Percentiles rank a stretch among this genome's conserved stretches.
Conservation (phyloP, 2,113 vertebrate genomes). For the Zosterops borbonicus region DNA sequence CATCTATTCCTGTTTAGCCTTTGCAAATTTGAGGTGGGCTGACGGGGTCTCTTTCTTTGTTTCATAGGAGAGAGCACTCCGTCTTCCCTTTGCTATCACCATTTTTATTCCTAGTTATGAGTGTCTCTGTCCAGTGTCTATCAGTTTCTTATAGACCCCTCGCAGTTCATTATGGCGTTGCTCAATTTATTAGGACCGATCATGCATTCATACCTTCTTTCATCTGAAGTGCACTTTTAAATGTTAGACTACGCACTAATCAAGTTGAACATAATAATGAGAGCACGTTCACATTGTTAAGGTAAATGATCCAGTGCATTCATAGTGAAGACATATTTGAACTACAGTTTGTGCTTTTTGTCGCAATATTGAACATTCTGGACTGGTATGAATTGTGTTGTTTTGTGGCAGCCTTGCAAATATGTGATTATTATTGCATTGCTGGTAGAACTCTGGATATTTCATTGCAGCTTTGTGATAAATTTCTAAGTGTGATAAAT, state of each 20-base stretch:
- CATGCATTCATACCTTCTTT: conserved; percentile 78
- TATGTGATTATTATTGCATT: conserved; percentile 1
- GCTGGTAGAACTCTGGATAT: not conserved
- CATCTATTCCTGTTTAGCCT: not conserved
- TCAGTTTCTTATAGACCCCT: conserved; percentile 64
- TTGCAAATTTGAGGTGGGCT: not conserved
- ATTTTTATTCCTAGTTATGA: conserved; percentile 45
- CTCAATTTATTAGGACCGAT: conserved; percentile 81
- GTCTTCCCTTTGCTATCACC: not conserved
- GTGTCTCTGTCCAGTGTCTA: conserved; percentile 47
- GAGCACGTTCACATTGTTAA: conserved; percentile 78
- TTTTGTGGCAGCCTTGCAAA: conserved; percentile 30
- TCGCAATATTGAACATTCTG: conserved; percentile 63
- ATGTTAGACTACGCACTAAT: conserved; percentile 80
- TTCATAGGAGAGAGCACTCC: not conserved
- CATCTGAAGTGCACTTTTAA: conserved; percentile 80
- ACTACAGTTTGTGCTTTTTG: conserved; percentile 74
- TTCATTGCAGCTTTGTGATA: not conserved
- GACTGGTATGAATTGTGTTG: conserved; percentile 46
- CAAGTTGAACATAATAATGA: conserved; percentile 80
- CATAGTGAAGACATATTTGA: conserved; percentile 73
- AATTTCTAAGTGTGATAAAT: not conserved
- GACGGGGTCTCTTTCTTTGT: not conserved
- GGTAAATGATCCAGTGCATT: conserved; percentile 80
- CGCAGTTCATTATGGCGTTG: conserved; percentile 73